Evolutionary conservation across 2,113 vertebrate species (phyloP), one percentile per base, ranked within the genome.

Genomic region (Menidia beryllina): DNA sequence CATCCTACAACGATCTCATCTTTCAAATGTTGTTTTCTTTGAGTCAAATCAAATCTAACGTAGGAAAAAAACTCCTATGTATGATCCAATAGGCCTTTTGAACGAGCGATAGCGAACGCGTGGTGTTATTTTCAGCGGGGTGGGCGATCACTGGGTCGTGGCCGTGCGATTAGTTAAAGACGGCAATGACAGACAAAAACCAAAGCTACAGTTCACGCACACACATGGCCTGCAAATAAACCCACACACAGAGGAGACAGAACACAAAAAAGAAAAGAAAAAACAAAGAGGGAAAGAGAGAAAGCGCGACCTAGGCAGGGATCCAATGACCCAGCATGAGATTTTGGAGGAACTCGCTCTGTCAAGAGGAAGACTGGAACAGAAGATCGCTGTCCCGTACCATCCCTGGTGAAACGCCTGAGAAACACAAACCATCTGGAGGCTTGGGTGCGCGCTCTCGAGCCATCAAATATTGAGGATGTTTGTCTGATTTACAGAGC

Each of bases 391-490:
- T 85, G 89, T 92, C 90, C 89, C 13, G 65, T 77, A 82, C 86
- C 81, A 85, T 87, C 87, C 86, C 88, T 66, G 39, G 64, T 84
- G 83, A 86, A 91, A 84, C 48, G 72, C 83, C 83, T 63, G 59
- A 83, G 87, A 91, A 93, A 90, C 87, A 86, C 79, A 82, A 91
- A 91, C 91, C 93, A 93, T 93, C 93, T 94, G 92, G 90, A 88
- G 87, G 82, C 88, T 79, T 50, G 55, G 79, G 74, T 43, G 65
- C 66, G 77, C 63, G 66, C 88, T 89, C 78, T 83, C 67, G 59
- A 85, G 84, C 81, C 84, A 82, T 91, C 82, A 81, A 85, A 91
- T 89, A 85, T 87, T 65, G 83, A 91, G 92, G 88, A 93, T 92
- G 92, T 93, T 94, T 93, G 92, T 91, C 86, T 92, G 89, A 86